Evolutionary conservation across 2,888 invertebrate species (phyloP).

Genomic region (Imbricaverruca yamaguchii): DNA sequence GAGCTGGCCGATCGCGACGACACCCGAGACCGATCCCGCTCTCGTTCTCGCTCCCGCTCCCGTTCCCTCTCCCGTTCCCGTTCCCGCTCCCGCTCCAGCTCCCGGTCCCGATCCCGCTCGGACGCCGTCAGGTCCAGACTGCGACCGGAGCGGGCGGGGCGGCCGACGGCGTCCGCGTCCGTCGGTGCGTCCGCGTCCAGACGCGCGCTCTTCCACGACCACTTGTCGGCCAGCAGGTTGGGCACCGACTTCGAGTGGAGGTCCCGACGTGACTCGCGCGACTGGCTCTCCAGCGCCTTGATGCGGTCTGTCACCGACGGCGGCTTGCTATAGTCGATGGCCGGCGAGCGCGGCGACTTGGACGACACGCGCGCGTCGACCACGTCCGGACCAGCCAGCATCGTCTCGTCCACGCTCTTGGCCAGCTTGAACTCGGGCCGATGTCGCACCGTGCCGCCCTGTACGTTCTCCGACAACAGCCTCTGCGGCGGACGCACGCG

Average conservation of each 20-base stretch:
- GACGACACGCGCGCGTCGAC: slow-evolving; percentile 23
- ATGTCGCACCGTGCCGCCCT: slow-evolving; percentile 44
- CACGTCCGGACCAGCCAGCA: slow-evolving; percentile 27
- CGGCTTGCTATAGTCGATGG: slow-evolving; percentile 40
- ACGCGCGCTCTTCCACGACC: not conserved
- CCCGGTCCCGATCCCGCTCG: not conserved
- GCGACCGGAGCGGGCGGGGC: not conserved
- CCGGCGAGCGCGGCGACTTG: slow-evolving; percentile 35
- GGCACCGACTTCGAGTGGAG: slow-evolving; percentile 26
- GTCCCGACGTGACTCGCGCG: slow-evolving; percentile 35
- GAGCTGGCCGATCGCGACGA: not conserved
- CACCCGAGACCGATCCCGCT: not conserved
- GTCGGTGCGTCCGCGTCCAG: not conserved
- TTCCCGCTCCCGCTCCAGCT: not conserved
- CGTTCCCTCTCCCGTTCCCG: not conserved
- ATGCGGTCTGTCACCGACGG: slow-evolving; percentile 59
- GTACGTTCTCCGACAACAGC: slow-evolving; percentile 66
- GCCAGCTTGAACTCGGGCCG: slow-evolving; percentile 30
- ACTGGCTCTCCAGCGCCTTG: slow-evolving; percentile 54
- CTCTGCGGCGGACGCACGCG: slow-evolving; percentile 67
- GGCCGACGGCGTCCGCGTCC: not conserved
- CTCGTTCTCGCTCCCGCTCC: not conserved
- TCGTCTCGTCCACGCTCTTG: slow-evolving; percentile 31
- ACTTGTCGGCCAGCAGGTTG: slow-evolving; percentile 24
- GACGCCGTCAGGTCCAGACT: not conserved